These are phyloP conservation scores for Cremastobaeus sp. DNA, from an alignment of 2,888 invertebrate genomes.

Conservation along the genomic window DNA sequence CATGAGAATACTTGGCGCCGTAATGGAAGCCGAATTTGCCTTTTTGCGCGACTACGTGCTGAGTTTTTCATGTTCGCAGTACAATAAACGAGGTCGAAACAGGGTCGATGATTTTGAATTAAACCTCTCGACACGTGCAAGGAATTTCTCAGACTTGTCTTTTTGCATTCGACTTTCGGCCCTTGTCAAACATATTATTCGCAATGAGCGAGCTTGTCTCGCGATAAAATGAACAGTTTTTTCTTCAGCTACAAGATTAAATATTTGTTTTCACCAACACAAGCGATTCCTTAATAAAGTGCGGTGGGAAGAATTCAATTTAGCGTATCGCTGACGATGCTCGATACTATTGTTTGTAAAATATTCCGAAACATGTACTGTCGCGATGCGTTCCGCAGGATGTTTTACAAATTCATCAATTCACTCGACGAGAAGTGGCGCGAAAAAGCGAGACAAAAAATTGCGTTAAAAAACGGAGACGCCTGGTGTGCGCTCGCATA, in stretches of 20 bases:
- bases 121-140: constrained; percentile 51
- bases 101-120: constrained; percentile 33
- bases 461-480: constrained; percentile 33
- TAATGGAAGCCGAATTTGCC: constrained; percentile 35
- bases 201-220: constrained; percentile 4
- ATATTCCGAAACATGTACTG: constrained; percentile 21
- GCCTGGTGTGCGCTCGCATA: constrained; percentile 20
- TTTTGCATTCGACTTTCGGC: constrained; percentile 44
- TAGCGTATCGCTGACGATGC: constrained; percentile 20
- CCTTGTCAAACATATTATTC: constrained; percentile 32
- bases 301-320: constrained; percentile 40
- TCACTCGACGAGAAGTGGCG: constrained; percentile 34
- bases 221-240: constrained; percentile 19
- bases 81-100: constrained; percentile 41
- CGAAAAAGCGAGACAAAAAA: constrained; percentile 18
- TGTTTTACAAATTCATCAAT: constrained; percentile 50
- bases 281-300: constrained; percentile 26
- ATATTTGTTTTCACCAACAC: constrained; percentile 11
- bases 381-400: constrained; percentile 13
- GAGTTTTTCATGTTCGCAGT: constrained; percentile 42
- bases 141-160: no score
- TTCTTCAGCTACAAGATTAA: constrained; percentile 26
- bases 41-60: constrained; percentile 33
- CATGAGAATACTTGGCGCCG: constrained; percentile 12
- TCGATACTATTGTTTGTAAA: constrained; percentile 31